Evolutionary conservation across 2,888 invertebrate genomes (phyloP), one percentile per base, ranked within the genome.

Genomic region (Acrobasis repandana): DNA sequence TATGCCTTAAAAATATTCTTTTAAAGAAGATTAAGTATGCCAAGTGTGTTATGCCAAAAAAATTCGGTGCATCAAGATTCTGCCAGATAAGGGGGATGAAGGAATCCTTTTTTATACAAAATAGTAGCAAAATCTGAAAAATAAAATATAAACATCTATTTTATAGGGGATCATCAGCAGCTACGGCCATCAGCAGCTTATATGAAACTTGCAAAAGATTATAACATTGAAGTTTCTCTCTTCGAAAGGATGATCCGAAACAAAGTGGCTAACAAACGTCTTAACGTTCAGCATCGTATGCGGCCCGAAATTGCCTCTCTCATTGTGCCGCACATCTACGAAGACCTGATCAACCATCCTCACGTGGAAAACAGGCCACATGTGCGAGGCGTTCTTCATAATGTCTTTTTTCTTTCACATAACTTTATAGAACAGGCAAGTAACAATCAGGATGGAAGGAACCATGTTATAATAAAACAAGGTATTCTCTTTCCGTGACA

Each of bases 171-270:
- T 79, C 97, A 97, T 80, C 94, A 96, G 75, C 97, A 98, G 78
- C 86, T 98, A 61, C 93, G 95, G 57, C 97, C 97, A 0, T 94
- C 93, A 51, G 94, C 95, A 4, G 94, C 95, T 1, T 94, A 94
- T 61, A 94, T 94, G 79, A 88, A 92, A 54, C 85, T 97, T 63
- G 95, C 95, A 9, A 93, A 86, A 65, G 81, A 93, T 57, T 96
- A 92, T 79, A 92, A 95, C 60, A 87, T 97, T 61, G 95, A 96
- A 65, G 91, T 97, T 36, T 97, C 97, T 0, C 86, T 97, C 58
- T 97, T 97, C 83, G 97, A 97, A 82, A 93, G 97, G 47, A 94
- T 97, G 93, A 93, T 97, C 18, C 92, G 87, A 33, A 95, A 96
- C 76, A 92, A 93, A 0, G 85, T 95, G 16, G 93, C 94, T 61